Base-by-base conservation (phyloP, 2,113 vertebrate species). In the Pelusios castaneus region DNA sequence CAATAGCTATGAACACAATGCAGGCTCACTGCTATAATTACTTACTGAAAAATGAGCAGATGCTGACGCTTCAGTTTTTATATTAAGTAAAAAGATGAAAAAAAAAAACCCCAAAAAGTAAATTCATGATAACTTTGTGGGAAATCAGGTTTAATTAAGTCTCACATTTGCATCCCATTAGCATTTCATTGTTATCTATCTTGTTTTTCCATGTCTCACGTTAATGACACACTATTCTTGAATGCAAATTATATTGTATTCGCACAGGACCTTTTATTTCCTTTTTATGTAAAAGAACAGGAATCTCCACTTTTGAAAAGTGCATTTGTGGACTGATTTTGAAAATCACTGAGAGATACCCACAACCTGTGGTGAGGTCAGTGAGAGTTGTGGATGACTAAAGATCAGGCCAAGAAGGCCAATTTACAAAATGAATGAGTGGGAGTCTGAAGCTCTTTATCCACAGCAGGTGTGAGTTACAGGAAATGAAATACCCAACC, bases 81-180 rank as follows among this genome's bases (percentile, higher is more conserved):
- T 47, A 5, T 70, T 45, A 54, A 73, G 84, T 70, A 76, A 70
- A 76, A 82, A 13, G 25, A 52, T 0, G 31, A 56, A 58, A 38
- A 43, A 27, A 81, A 14, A 25, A 90, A 10, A 67, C 56, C 83
- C 56, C 45, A 82, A 86, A 92, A 86, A 73, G 52, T 45, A 73
- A 41, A 43, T 49, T 29, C 58, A 22, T 22, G 51, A 56, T 29
- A 29, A 5, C 45, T 54, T 11, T 14, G 0, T n/a, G 38, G 27
- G 89, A 93, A 93, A 29, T 24, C 85, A 77, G 60, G 13, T 83
- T 87, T 84, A 93, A 82, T 45, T 95, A 43, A 85, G 91, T 93
- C 31, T 47, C 54, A 1, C 8, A 76, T 78, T 34, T 58, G 34
- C 83, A 84, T 89, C 49, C n/a, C 73, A 78, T 58, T 31, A 81